These are phyloP conservation scores for Sesamia nonagrioides DNA, from an alignment of 1,140 invertebrate genomes.

Conservation along the genomic window DNA sequence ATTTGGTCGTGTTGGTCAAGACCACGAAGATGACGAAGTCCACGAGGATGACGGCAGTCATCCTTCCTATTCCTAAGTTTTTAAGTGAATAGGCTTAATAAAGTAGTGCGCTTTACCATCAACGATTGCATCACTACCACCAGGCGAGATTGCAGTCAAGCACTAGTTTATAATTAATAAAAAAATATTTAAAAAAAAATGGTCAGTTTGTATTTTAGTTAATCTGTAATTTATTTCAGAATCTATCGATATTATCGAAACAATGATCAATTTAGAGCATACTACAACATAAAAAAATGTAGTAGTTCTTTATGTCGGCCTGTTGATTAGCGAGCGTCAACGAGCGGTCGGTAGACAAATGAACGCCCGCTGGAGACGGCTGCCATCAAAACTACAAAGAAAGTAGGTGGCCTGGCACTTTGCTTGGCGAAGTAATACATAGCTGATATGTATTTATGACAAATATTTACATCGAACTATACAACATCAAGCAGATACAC, in stretches of 20 bases:
- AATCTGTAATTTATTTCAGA: no score
- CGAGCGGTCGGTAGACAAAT: slow-evolving; percentile 55
- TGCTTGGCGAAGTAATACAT: background rate
- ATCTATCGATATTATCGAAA: background rate
- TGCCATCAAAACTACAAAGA: slow-evolving; percentile 53
- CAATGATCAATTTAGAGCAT: background rate
- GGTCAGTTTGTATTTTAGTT: no score
- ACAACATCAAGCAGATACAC: background rate
- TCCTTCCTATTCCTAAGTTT: no score
- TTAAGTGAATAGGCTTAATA: no score
- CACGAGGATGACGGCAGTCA: no score
- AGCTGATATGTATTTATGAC: slow-evolving; percentile 28
- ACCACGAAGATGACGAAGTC: no score
- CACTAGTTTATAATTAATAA: no score
- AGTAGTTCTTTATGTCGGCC: slow-evolving; percentile 23
- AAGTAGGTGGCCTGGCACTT: slow-evolving; percentile 46
- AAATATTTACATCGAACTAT: slow-evolving; percentile 29
- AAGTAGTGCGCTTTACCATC: no score
- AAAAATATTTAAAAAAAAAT: no score
- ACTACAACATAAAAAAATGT: background rate
- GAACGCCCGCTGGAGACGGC: slow-evolving; percentile 44
- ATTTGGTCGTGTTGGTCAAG: no score
- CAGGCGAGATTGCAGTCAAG: no score
- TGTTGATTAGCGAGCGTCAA: slow-evolving; percentile 58
- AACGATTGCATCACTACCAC: no score